Evolutionary conservation across 2,888 invertebrate species (phyloP), one percentile per base, ranked within the genome.

Genomic region (Drosophila tripunctata): DNA sequence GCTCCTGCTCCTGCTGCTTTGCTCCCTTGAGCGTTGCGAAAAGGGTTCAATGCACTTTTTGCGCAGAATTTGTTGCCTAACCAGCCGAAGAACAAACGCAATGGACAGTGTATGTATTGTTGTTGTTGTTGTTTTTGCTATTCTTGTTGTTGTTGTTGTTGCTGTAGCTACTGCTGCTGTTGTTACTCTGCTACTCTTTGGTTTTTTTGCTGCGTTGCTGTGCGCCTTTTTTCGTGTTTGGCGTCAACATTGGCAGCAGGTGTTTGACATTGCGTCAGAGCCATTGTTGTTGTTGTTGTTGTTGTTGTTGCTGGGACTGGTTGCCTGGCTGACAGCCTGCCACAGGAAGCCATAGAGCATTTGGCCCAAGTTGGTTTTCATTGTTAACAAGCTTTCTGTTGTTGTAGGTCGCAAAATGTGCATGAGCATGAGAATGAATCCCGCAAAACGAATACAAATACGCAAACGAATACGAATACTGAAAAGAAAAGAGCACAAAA

Each of bases 221-320:
- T 75, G 60, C 55, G 61, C 73, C 57, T 76, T 71, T 80, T 81
- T 81, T 81, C 84, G 87, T 80, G 85, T 81, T 87, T 81, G 87
- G 87, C 85, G 81, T 87, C 85, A 81, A 81, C 81, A 81, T 81
- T 81, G 87, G 88, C 86, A 83, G 83, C 88, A 83, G 83, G 83
- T 83, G 83, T 83, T 83, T 83, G 83, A 83, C 83, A 83, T 83
- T 83, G 88, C 80, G 75, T 76, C 78, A 81, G 79, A 79, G 75
- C 72, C 72, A 77, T 73, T 69, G 71, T 76, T 79, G 81, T 51
- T 76, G 73, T 62, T 73, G 55, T 41, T 73, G 65, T 27, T 64
- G 50, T 33, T 51, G 54, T 27, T 65, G 43, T 43, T 57, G 70
- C 62, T 45, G 57, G 47, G 56, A 76, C 63, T 73, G 62, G 66